These are phyloP conservation scores for Hydropsyche tenuis DNA, from an alignment of 1,140 invertebrate genomes.

Conservation along the genomic window DNA sequence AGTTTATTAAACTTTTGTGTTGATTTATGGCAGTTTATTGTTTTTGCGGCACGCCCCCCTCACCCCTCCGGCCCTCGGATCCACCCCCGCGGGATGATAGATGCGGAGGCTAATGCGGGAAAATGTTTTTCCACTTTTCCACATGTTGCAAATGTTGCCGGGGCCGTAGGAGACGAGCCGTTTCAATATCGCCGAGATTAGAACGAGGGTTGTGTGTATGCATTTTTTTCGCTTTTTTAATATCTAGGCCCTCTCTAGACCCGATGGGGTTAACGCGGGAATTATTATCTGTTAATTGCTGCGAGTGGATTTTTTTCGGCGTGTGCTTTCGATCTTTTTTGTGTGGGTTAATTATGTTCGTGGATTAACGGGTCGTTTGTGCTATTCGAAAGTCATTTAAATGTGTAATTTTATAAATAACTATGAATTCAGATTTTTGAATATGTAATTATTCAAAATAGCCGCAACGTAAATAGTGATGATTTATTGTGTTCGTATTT, in stretches of 20 bases:
- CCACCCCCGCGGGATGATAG: constrained; percentile 37
- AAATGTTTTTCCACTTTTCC: constrained; percentile 49
- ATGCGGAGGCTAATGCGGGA: constrained; percentile 48
- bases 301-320: too few species aligned
- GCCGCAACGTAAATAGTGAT: too few species aligned
- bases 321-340: too few species aligned
- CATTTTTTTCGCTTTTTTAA: constrained; percentile 20
- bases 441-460: too few species aligned
- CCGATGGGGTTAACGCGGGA: neutral
- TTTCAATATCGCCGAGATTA: constrained; percentile 32
- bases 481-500: too few species aligned
- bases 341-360: too few species aligned
- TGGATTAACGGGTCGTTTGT: too few species aligned
- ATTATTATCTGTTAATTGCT: constrained; percentile 1
- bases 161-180: neutral
- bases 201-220: neutral
- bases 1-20: constrained; percentile 51
- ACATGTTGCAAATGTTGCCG: constrained; percentile 40
- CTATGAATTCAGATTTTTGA: too few species aligned
- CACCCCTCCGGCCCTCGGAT: neutral
- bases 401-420: too few species aligned
- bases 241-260: neutral
- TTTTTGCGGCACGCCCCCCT: constrained; percentile 45
- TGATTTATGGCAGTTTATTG: constrained; percentile 52
- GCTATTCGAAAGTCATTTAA: too few species aligned